Base-by-base conservation (phyloP, 2,113 vertebrate species). In the Camarhynchus parvulus region DNA sequence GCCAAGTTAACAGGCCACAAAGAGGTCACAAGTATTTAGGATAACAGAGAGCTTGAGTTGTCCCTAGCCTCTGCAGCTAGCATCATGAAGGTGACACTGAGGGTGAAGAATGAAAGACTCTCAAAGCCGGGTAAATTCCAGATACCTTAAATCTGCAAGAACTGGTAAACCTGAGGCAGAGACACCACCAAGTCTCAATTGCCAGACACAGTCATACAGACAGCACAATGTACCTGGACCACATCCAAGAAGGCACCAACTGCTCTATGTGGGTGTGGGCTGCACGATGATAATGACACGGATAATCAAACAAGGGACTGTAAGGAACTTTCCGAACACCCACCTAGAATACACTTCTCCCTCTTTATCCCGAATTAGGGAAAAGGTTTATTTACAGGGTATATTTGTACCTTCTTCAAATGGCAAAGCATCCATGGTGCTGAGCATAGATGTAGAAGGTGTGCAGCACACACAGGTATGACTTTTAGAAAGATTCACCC, bases 151-250 rank as follows among this genome's bases (percentile, higher is more conserved):
- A 63, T 42, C 24, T 25, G 25, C 44, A 82, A 47, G 56, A 66
- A 15, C 20, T 47, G 20, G 35, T 12, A 63, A 80, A 66, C 35
- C 33, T 8, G 3, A 11, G 27, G 13, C 22, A 18, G 17, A 89
- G 13, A 56, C 28, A 41, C 35, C 6, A 62, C 23, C 10, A 9
- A 35, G 47, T 39, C 30, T 28, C 37, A 42, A 53, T 64, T 25
- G 31, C 24, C 42, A 61, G 46, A 76, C 39, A 53, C 23, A 67
- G 53, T 27, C 0, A 0, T 17, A 44, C 0, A 4, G 31, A n/a
- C 33, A 68, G 19, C 25, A 55, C 10, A 42, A 33, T 6, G 16
- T 6, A 39, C 12, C 39, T 41, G 59, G 73, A 87, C 24, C 39
- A 41, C 35, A 46, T 15, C 35, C 41, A 69, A 66, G 49, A 53